phyloP scores from a whole-genome alignment of 1,140 invertebrate genomes.

The Brachionus paranguensis region DNA sequence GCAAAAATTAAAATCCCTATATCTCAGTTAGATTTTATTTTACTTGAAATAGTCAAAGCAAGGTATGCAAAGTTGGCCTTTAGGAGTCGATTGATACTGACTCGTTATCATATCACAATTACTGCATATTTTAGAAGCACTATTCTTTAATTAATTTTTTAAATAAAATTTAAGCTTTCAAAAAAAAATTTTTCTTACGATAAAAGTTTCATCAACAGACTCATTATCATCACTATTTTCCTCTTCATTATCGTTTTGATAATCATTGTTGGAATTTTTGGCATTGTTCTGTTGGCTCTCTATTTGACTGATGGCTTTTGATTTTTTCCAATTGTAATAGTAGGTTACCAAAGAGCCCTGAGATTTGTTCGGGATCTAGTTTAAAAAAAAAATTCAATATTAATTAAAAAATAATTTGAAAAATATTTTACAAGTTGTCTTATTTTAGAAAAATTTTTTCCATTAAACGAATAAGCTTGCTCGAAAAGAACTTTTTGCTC shows the following conservation, averaged over 20 bases:
- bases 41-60: slow-evolving; percentile 75
- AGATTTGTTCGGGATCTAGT: slow-evolving; percentile 78
- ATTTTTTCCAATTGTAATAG: slow-evolving; percentile 98
- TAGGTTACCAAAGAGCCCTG: slow-evolving; percentile 92
- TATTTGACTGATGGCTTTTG: slow-evolving; percentile 76
- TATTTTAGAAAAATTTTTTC: slow-evolving; percentile 93
- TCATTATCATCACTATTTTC: slow-evolving; percentile 24
- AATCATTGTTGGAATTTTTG: background rate
- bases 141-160: background rate
- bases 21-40: background rate
- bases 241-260: background rate
- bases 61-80: slow-evolving; percentile 69
- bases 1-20: background rate
- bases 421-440: slow-evolving; percentile 78
- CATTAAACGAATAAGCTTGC: slow-evolving; percentile 94
- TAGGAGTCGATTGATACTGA: slow-evolving; percentile 66
- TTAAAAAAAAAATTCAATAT: background rate
- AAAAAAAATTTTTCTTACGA: background rate
- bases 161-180: background rate
- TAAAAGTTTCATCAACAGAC: slow-evolving; percentile 18
- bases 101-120: slow-evolving; percentile 72
- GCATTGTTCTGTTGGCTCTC: slow-evolving; percentile 77
- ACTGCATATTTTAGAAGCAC: slow-evolving; percentile 57
- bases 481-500: slow-evolving; percentile 97
- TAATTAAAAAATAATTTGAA: background rate